These are phyloP conservation scores for Chiloscyllium punctatum DNA, from an alignment of 2,797 vertebrate genomes.

Conservation along the genomic window DNA sequence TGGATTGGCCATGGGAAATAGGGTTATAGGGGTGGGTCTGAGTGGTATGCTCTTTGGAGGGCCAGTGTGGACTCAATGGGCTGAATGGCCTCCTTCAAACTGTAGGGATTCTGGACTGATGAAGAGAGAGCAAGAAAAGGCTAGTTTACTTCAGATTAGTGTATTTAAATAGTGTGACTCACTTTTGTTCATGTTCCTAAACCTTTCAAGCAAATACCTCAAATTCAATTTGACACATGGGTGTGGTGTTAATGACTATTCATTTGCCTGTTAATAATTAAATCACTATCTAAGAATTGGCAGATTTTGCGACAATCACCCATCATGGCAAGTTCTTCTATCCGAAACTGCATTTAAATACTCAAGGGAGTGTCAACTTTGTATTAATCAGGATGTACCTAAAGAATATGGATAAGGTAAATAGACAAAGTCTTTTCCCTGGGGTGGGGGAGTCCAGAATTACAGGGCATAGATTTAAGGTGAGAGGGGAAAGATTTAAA, in stretches of 20 bases:
- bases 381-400: neutral
- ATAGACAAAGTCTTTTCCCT: no score
- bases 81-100: no score
- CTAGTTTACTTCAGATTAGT: neutral
- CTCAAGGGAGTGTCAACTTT: neutral
- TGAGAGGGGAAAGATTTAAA: no score
- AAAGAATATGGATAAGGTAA: neutral
- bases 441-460: no score
- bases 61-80: no score
- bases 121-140: neutral
- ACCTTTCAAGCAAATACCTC: neutral
- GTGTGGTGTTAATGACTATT: neutral
- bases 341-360: neutral
- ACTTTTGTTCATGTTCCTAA: neutral
- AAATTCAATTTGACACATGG: neutral
- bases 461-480: no score
- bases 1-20: no score
- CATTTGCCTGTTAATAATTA: neutral
- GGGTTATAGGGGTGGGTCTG: no score
- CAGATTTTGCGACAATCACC: neutral
- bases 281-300: neutral
- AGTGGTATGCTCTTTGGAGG: no score
- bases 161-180: neutral
- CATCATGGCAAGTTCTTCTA: neutral
- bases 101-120: no score